These are phyloP conservation scores for Ecdyonurus torrentis DNA, from an alignment of 2,888 invertebrate species.

Conservation along the genomic window DNA sequence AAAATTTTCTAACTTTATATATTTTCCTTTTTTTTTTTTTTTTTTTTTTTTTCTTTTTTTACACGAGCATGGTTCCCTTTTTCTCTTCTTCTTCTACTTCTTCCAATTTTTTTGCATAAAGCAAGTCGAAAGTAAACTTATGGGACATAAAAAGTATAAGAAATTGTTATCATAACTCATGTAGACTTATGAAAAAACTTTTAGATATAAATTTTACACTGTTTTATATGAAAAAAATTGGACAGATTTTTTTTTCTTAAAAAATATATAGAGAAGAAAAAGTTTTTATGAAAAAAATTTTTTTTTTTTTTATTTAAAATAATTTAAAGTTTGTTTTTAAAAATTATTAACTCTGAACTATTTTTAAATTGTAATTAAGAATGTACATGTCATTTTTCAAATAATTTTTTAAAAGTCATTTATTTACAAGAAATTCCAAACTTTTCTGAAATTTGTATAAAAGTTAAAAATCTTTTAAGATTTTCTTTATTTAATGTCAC, in stretches of 20 bases:
- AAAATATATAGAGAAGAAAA: no score
- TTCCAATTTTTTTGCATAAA: neutral
- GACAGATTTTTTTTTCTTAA: neutral
- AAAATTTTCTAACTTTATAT: neutral
- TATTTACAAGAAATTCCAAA: no score
- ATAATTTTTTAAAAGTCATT: no score
- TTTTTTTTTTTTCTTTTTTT: neutral
- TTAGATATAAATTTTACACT: neutral
- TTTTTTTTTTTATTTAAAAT: no score
- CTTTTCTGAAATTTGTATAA: no score
- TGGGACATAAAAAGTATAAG: neutral
- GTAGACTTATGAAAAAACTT: constrained; percentile 3
- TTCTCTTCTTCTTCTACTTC: neutral
- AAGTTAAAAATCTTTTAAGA: no score
- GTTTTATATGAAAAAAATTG: neutral
- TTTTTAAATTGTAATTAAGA: no score
- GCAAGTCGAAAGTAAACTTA: constrained; percentile 1
- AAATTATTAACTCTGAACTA: no score
- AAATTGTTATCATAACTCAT: neutral
- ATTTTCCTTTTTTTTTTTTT: neutral
- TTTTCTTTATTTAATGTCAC: no score
- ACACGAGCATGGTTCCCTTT: neutral
- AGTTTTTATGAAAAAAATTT: no score
- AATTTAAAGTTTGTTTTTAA: no score
- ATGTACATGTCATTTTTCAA: no score